phyloP scores from a whole-genome alignment of 2,113 vertebrate species.

The Rallus limicola region DNA sequence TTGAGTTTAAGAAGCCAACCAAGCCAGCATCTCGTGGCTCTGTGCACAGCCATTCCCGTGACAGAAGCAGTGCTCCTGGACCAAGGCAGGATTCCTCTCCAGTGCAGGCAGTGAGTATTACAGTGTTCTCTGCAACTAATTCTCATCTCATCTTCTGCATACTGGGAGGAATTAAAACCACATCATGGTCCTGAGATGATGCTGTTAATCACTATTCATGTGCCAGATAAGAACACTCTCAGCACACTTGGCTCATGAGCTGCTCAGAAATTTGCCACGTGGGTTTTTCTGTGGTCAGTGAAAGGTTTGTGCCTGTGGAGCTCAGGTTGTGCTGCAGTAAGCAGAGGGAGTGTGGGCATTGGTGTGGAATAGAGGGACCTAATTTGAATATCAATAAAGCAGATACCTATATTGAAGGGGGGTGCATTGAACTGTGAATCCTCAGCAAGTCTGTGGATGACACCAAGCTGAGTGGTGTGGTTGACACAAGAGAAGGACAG shows the following conservation, averaged over 20 bases:
- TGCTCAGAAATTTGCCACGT: neutral
- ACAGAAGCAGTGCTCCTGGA: slow-evolving; percentile 75
- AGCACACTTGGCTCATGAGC: neutral
- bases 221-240: neutral
- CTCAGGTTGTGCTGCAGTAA: neutral
- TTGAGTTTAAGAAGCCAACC: slow-evolving; percentile 95
- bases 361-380: neutral
- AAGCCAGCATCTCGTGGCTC: slow-evolving; percentile 82
- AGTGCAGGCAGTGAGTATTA: slow-evolving; percentile 74
- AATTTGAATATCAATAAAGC: neutral
- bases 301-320: neutral
- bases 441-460: too few relatives aligned
- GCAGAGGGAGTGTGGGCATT: fast-evolving
- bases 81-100: slow-evolving; percentile 83
- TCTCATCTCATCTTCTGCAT: neutral
- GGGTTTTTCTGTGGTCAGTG: neutral
- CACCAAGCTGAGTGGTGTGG: too few relatives aligned
- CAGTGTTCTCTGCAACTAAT: neutral
- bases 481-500: too few relatives aligned
- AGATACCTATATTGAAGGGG: neutral
- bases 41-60: slow-evolving; percentile 53
- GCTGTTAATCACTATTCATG: neutral
- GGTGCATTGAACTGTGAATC: neutral
- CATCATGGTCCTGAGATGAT: fast-evolving
- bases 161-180: neutral